These are phyloP conservation scores for Apantesis nais DNA, from an alignment of 2,888 invertebrate genomes.

Conservation along the genomic window DNA sequence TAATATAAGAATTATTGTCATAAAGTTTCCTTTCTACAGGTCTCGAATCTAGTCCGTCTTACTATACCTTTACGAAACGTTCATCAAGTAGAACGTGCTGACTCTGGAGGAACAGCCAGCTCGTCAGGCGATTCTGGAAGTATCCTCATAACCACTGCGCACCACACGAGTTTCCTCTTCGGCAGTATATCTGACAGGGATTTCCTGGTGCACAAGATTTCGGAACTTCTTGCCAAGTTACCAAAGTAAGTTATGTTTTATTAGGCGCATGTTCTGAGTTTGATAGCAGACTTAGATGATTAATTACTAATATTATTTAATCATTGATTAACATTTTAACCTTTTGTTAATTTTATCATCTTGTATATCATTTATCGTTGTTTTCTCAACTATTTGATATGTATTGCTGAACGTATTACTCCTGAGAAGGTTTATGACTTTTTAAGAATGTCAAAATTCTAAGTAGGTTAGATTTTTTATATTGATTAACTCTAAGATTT, in stretches of 20 bases:
- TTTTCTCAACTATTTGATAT: background rate
- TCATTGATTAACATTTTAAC: background rate
- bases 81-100: slow-evolving; percentile 90
- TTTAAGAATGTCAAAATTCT: background rate
- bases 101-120: slow-evolving; percentile 88
- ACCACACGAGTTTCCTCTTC: slow-evolving; percentile 94
- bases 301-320: slow-evolving; percentile 11
- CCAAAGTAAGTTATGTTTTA: slow-evolving; percentile 70
- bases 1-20: background rate
- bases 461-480: background rate
- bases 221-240: slow-evolving; percentile 92
- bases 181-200: slow-evolving; percentile 95
- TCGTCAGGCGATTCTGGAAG: slow-evolving; percentile 85
- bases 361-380: background rate
- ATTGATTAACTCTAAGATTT: background rate
- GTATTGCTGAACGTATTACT: background rate
- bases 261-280: slow-evolving; percentile 1
- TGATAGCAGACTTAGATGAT: background rate
- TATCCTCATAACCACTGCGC: slow-evolving; percentile 92
- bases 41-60: slow-evolving; percentile 92
- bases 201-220: slow-evolving; percentile 95
- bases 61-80: slow-evolving; percentile 95
- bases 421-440: too few species aligned
- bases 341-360: background rate
- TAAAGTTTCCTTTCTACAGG: slow-evolving; percentile 75